These are phyloP conservation scores for Puntigrus tetrazona DNA, from an alignment of 2,113 vertebrate genomes.

Conservation along the genomic window DNA sequence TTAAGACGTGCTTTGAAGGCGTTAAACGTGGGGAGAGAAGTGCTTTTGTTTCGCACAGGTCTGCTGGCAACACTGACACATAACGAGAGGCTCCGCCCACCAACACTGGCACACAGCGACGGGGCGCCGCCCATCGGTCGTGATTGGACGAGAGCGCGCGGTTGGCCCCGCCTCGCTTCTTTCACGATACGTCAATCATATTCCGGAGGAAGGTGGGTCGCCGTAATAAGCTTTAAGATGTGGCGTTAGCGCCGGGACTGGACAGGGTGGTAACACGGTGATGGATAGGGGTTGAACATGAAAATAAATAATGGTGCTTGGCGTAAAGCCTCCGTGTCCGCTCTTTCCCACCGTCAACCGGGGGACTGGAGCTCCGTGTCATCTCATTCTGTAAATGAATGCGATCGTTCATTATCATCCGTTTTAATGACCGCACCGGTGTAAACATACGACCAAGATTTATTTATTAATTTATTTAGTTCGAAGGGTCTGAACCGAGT, in stretches of 20 bases:
- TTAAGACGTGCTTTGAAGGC: constrained; percentile 53
- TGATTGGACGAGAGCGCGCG: constrained; percentile 71
- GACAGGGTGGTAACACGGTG: constrained; percentile 73
- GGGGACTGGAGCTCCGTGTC: constrained; percentile 32
- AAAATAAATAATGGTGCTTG: constrained; percentile 64
- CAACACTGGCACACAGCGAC: constrained; percentile 61
- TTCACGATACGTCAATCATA: constrained; percentile 75
- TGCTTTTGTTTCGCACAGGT: constrained; percentile 81
- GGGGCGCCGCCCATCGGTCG: background rate
- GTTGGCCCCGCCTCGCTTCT: constrained; percentile 73
- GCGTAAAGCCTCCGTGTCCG: constrained; percentile 68
- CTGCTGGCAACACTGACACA: constrained; percentile 78
- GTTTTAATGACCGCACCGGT: background rate
- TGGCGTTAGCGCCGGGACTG: constrained; percentile 63
- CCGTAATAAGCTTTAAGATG: constrained; percentile 79
- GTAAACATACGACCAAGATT: background rate
- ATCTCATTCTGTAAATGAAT: constrained; percentile 37
- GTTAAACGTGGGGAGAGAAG: constrained; percentile 70
- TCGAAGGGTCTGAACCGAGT: background rate
- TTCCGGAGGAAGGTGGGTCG: constrained; percentile 70
- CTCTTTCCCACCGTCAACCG: constrained; percentile 55
- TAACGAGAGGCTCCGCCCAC: constrained; percentile 74
- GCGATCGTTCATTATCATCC: background rate
- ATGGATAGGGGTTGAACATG: constrained; percentile 79
- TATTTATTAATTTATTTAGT: background rate